Base-by-base conservation (phyloP, 2,113 vertebrate genomes). In the Crotophaga sulcirostris region DNA sequence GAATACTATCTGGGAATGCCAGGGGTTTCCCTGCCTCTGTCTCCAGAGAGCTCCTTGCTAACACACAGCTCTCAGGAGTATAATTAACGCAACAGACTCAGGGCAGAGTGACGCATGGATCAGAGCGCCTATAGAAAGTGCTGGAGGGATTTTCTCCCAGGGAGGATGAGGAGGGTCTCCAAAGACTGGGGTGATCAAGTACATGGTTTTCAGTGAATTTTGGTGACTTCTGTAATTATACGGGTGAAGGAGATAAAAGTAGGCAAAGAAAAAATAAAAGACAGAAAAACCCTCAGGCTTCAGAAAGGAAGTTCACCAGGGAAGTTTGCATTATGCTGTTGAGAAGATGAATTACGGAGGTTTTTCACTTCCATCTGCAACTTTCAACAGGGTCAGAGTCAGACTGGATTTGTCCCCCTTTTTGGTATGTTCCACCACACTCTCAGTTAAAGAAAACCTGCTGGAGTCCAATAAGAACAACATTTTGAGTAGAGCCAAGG, bases 1-100 rank as follows among this genome's bases (percentile, higher is more conserved):
- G 47, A 94, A 75, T 26, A 10, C 3, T 36, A 17, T 3, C n/a
- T 75, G 73, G 88, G 88, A 95, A 95, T 82, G 93, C 64, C 89
- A 92, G 85, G 64, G 83, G 83, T 87, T 91, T 92, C 77, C 87
- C 86, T 54, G 18, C 0, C 1, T 69, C 59, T 45, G 28, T 25
- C 96, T 92, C 93, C 13, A 13, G 88, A 93, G 92, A 90, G 79
- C 67, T 93, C 62, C 81, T 84, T 33, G 33, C 44, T 72, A 67
- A 15, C 1, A 4, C 2, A 2, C 0, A 3, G 36, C 28, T 92
- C 93, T 86, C 96, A 16, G 60, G 79, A 49, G 95, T 63, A 58
- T 79, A 87, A 90, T 95, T 94, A 95, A 18, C 90, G 68, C 60
- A 75, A 56, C 44, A 87, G 54, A 36, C 69, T 67, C 0, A 0